Evolutionary conservation across 2,888 invertebrate species (phyloP), one percentile per base, ranked within the genome.

Genomic region (Aricia artaxerxes): DNA sequence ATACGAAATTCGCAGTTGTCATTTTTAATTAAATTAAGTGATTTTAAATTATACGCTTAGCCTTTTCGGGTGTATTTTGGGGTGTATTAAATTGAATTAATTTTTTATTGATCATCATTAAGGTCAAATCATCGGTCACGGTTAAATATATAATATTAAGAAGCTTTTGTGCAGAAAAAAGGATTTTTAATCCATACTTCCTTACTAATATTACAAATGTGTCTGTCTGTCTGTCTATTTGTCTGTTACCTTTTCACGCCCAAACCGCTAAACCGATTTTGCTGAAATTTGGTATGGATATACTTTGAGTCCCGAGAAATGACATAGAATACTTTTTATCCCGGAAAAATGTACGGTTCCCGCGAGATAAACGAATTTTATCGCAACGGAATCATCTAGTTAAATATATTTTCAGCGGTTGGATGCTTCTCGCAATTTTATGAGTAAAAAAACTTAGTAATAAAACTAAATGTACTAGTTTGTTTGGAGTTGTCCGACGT

Each of bases 1-100:
- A 40, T 44, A 69, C 69, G 9, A 69, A 73, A 73, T 44, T 44
- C n/a, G 73, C 40, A 73, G 73, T 44, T 73, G 73, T 40, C 73
- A 24, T 73, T 44, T 64, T 73, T 73, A 24, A 73, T 73, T 44
- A 73, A 73, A 73, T 44, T 73, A 44, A 73, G 40, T 73, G 44
- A n/a, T 73, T 73, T 73, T 73, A 44, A 73, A 73, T 44, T 73
- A 73, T 73, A 44, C 44, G 73, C 24, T 73, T 73, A 69, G 35
- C 69, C 35, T 35, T 69, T 69, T 69, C 13, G 13, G 69, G 31
- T 69, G 13, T 38, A 69, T 69, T 69, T 69, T 69, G 4, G 35
- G 69, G 35, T 69, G 9, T 31, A 64, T 31, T 11, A 31, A 31
- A 64, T 61, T 31, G 24, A 61, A 61, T 61, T 31, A 61, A n/a